Conservation (phyloP, 2,113 vertebrate genomes). For the Pelmatolapia mariae region DNA sequence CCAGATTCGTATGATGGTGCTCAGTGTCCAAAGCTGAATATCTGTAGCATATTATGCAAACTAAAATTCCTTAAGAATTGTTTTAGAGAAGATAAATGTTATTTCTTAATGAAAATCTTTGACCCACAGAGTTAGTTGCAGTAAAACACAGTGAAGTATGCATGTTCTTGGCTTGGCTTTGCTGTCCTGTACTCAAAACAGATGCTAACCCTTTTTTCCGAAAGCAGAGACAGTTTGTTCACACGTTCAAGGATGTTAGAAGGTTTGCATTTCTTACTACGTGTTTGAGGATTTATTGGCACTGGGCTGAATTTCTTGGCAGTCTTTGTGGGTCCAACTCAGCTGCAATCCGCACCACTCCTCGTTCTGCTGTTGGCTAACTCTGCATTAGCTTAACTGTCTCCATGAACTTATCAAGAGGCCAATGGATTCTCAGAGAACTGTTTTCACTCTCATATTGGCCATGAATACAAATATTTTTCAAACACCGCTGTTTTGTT, state of each 20-base stretch:
- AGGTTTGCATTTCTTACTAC: neutral
- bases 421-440: neutral
- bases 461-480: neutral
- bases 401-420: neutral
- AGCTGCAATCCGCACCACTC: neutral
- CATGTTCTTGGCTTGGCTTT: neutral
- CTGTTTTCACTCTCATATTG: neutral
- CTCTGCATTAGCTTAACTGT: neutral
- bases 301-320: neutral
- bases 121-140: neutral
- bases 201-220: neutral
- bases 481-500: neutral
- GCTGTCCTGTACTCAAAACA: neutral
- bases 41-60: neutral
- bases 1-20: neutral
- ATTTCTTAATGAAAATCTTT: neutral
- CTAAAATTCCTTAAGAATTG: neutral
- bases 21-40: neutral
- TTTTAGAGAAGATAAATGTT: neutral
- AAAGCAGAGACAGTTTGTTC: neutral
- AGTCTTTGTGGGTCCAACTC: neutral
- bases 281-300: neutral
- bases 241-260: neutral
- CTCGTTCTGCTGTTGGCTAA: neutral
- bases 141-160: neutral